phyloP scores from a whole-genome alignment of 2,888 invertebrate genomes.

The Lochmaea crataegi region DNA sequence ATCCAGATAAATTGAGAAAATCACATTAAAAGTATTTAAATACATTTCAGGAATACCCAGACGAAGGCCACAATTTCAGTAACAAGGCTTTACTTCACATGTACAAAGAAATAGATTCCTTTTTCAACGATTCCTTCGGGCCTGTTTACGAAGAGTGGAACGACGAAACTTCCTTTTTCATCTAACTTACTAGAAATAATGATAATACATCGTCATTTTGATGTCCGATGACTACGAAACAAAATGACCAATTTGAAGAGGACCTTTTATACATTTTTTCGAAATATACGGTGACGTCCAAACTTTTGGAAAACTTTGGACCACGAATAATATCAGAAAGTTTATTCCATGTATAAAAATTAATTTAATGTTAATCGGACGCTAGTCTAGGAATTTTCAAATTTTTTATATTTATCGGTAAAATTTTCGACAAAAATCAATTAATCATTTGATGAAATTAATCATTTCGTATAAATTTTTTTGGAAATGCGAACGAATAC shows the following conservation, averaged over 20 bases:
- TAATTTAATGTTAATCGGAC: slow-evolving; percentile 1
- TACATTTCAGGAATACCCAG: slow-evolving; percentile 81
- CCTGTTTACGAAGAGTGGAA: slow-evolving; percentile 63
- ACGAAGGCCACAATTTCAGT: slow-evolving; percentile 82
- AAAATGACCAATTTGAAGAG: slow-evolving; percentile 7
- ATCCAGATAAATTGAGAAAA: neutral
- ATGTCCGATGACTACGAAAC: slow-evolving; percentile 7
- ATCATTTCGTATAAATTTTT: neutral
- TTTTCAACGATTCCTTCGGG: slow-evolving; percentile 87
- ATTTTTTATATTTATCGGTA: neutral
- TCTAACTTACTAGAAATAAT: slow-evolving; percentile 45
- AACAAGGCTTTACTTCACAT: slow-evolving; percentile 79
- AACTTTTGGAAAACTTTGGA: slow-evolving; percentile 16
- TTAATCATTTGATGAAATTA: neutral
- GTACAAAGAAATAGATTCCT: slow-evolving; percentile 87
- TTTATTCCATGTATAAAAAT: slow-evolving; percentile 5
- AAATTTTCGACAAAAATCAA: slow-evolving; percentile 3
- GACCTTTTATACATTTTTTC: slow-evolving; percentile 14
- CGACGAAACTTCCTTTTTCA: slow-evolving; percentile 64
- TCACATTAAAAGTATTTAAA: neutral
- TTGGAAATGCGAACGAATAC: neutral
- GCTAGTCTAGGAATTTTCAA: slow-evolving; percentile 9
- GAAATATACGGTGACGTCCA: slow-evolving; percentile 14
- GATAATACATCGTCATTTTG: neutral
- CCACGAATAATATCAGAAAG: slow-evolving; percentile 23